A percentile compares a stretch with the other conserved stretches of the same genome.
These are phyloP conservation scores for Calonectris borealis DNA, from an alignment of 2,113 vertebrate species.

Conservation along the genomic window DNA sequence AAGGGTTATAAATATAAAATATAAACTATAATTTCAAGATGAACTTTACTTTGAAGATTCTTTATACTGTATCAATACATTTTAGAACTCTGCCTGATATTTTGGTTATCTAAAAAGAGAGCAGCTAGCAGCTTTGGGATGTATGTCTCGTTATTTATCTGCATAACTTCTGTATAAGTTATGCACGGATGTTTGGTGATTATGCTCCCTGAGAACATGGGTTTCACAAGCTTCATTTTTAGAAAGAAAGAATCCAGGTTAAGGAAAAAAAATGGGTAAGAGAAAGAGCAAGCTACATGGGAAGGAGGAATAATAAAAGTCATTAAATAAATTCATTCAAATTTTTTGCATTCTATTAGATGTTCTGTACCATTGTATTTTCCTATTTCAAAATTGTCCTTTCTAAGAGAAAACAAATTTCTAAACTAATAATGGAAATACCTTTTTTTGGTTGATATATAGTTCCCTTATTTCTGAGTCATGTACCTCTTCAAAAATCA, in stretches of 20 bases:
- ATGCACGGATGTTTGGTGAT: background rate
- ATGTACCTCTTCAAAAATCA: conserved; percentile 35
- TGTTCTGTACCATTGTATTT: background rate
- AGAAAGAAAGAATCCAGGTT: background rate
- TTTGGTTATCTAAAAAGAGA: background rate
- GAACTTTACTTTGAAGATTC: background rate
- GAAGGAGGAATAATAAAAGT: background rate
- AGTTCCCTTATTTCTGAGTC: conserved; percentile 32
- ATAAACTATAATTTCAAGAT: background rate
- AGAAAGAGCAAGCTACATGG: background rate
- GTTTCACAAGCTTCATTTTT: background rate
- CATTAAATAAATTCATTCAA: background rate
- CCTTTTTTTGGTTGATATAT: background rate
- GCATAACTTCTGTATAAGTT: background rate
- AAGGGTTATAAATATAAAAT: background rate
- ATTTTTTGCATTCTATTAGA: background rate
- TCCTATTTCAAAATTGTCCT: background rate
- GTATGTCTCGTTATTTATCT: background rate
- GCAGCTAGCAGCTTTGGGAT: background rate
- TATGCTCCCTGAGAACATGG: background rate
- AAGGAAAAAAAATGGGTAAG: background rate
- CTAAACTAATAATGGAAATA: background rate
- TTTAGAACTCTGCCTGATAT: background rate
- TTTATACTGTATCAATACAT: background rate
- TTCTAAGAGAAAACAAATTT: conserved; percentile 23